Evolutionary conservation across 2,797 vertebrate species (phyloP).

Genomic region (Lepilemur ruficaudatus): DNA sequence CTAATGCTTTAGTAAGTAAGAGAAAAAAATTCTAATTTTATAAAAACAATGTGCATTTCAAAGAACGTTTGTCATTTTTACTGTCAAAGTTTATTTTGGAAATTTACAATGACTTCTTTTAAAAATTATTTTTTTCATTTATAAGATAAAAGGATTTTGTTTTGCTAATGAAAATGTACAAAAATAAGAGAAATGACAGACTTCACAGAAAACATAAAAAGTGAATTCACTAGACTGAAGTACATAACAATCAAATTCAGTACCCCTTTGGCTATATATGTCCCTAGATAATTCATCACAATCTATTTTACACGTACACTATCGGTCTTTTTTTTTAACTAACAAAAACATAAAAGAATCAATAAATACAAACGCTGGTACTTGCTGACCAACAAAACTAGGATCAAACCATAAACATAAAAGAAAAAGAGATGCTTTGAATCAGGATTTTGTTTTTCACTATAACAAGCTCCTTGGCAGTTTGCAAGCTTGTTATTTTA

Average conservation of each 20-base stretch:
- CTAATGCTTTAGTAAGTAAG: not conserved
- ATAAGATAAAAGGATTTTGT: not conserved
- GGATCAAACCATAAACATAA: conserved; percentile 12
- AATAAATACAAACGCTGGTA: not conserved
- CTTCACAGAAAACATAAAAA: conserved; percentile 23
- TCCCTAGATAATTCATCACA: not conserved
- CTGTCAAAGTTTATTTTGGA: conserved; percentile 35
- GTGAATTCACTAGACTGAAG: not conserved
- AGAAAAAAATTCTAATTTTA: conserved; percentile 12
- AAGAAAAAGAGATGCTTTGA: conserved; percentile 17
- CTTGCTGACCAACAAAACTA: conserved; percentile 24
- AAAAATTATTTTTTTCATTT: conserved; percentile 1
- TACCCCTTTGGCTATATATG: not conserved
- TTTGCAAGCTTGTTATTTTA: conserved; percentile 7
- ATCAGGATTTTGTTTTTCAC: not conserved
- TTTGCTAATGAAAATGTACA: conserved; percentile 37
- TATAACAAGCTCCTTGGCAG: not conserved
- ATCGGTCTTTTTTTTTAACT: not conserved
- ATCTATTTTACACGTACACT: not conserved
- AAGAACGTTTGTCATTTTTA: conserved; percentile 14
- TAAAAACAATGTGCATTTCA: not conserved
- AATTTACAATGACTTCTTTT: not conserved
- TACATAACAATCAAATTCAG: not conserved
- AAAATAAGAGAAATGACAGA: not conserved
- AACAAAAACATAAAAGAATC: not conserved